Evolutionary conservation across 2,797 vertebrate species (phyloP).

Genomic region (Fratercula arctica): DNA sequence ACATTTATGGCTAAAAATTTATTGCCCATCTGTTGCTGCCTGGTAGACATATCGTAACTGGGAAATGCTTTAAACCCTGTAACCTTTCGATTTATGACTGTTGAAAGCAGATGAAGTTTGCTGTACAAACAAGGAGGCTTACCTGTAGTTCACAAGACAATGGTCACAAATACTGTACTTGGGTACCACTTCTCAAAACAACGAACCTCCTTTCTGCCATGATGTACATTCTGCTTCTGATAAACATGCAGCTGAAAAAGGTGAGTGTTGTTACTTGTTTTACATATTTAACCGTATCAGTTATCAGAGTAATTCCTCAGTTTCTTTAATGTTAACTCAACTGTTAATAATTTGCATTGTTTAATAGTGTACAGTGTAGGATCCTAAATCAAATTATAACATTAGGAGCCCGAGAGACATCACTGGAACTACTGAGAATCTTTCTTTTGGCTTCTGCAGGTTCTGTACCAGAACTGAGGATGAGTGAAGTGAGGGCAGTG

Average conservation of each 20-base stretch:
- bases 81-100: background rate
- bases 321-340: background rate
- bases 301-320: background rate
- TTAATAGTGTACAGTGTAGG: background rate
- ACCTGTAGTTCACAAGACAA: background rate
- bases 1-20: conserved; percentile 16
- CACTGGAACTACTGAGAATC: background rate
- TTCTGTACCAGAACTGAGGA: background rate
- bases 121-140: background rate
- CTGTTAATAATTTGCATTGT: background rate
- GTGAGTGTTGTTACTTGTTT: background rate
- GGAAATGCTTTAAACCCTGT: conserved; percentile 25
- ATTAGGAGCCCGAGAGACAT: background rate
- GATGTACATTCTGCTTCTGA: background rate
- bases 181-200: background rate
- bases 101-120: background rate
- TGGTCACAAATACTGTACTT: background rate
- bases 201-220: background rate
- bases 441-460: background rate
- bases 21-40: conserved; percentile 56
- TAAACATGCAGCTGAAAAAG: background rate
- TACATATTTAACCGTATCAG: background rate
- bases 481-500: background rate
- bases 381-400: background rate
- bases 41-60: conserved; percentile 7